These are phyloP conservation scores for Spongia lamella DNA, from an alignment of 37 sponge, comb jelly and placozoan genomes.

Conservation along the genomic window DNA sequence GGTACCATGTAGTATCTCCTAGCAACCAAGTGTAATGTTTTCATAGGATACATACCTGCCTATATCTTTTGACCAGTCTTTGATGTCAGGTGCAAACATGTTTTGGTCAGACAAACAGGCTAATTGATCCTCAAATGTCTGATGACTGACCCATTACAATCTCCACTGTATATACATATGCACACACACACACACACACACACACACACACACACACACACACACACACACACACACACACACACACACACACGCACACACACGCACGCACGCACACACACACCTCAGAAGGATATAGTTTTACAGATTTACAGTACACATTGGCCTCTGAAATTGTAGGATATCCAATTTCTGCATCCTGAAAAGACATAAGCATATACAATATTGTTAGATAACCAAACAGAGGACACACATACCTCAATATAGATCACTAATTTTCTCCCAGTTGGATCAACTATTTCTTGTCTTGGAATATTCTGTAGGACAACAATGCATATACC, in stretches of 20 bases:
- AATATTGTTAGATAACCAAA: too few species aligned
- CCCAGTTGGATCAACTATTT: constrained; percentile 53
- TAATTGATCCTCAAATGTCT: too few species aligned
- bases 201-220: neutral
- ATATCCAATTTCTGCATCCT: constrained; percentile 71
- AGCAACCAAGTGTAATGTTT: too few species aligned
- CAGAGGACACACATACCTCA: constrained; percentile 33
- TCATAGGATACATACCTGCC: too few species aligned
- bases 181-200: neutral
- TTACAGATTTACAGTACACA: constrained; percentile 47
- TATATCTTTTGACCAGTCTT: too few species aligned
- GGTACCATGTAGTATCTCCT: too few species aligned
- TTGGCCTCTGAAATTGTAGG: constrained; percentile 70
- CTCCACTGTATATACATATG: neutral
- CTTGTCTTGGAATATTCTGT: constrained; percentile 56
- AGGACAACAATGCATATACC: too few species aligned
- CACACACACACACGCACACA: neutral
- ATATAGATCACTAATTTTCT: constrained; percentile 48
- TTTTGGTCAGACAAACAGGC: too few species aligned
- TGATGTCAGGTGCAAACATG: too few species aligned
- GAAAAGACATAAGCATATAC: too few species aligned
- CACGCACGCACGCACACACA: too few species aligned
- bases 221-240: neutral
- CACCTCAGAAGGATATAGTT: constrained; percentile 70
- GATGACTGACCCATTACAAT: too few species aligned